Percentiles rank a stretch among this genome's conserved stretches.
Evolutionary conservation across 2,113 vertebrate genomes (phyloP).

Genomic region (Dolichallabes microphthalmus): DNA sequence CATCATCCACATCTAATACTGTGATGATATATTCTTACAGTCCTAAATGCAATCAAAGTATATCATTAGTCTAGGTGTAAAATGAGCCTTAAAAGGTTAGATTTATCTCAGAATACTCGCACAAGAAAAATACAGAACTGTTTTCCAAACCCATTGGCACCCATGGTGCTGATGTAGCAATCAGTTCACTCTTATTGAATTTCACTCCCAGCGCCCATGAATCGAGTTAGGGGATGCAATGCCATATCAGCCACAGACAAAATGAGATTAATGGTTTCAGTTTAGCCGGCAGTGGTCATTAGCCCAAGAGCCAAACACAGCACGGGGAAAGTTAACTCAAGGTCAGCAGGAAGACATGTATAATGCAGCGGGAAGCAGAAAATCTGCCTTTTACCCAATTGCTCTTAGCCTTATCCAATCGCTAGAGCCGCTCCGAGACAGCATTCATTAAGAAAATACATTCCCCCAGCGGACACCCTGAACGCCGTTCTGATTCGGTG

Average conservation of each 20-base stretch:
- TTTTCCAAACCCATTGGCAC: conserved; percentile 11
- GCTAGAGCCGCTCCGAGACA: background rate
- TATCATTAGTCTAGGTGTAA: background rate
- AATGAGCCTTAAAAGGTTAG: background rate
- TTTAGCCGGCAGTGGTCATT: conserved; percentile 55
- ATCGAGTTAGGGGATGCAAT: background rate
- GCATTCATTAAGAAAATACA: conserved; percentile 2
- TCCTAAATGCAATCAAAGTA: background rate
- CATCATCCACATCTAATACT: background rate
- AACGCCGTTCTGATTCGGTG: background rate
- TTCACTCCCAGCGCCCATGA: background rate
- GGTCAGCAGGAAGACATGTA: conserved; percentile 12
- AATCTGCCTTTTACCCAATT: conserved; percentile 17
- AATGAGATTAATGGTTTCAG: conserved; percentile 66
- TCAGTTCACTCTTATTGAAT: background rate
- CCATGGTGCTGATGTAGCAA: background rate
- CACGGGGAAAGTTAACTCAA: conserved; percentile 57
- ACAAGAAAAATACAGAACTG: background rate
- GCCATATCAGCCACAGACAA: conserved; percentile 27
- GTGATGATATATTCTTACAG: background rate
- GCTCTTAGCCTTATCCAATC: background rate
- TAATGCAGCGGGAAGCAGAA: conserved; percentile 48
- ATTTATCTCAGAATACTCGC: background rate
- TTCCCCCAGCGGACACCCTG: conserved; percentile 21
- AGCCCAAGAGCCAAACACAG: conserved; percentile 60